Conservation (phyloP, 1,140 invertebrate species). For the Sitobion miscanthi region DNA sequence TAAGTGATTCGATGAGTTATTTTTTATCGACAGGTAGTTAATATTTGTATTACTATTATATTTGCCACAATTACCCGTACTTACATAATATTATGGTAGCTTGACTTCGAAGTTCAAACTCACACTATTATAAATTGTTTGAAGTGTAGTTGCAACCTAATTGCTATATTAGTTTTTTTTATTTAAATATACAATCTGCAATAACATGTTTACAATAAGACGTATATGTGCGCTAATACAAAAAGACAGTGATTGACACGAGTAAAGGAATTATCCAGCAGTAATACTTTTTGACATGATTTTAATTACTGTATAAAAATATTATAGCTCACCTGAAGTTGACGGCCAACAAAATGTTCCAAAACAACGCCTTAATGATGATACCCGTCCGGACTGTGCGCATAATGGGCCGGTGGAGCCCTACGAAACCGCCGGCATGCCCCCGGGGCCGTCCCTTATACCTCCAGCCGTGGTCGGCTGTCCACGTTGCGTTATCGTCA, state of each 20-base stretch:
- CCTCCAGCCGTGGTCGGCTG: background rate
- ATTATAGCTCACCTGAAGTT: slow-evolving; percentile 38
- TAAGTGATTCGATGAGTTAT: background rate
- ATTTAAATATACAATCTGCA: too few species aligned
- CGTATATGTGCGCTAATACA: too few species aligned
- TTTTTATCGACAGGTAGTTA: background rate
- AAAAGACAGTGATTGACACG: too few species aligned
- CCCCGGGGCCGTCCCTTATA: slow-evolving; percentile 13
- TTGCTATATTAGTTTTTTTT: too few species aligned
- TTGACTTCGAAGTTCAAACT: fast-evolving
- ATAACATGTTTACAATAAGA: too few species aligned
- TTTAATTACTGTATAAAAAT: background rate
- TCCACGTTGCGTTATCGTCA: background rate
- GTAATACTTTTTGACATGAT: too few species aligned
- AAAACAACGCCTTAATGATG: slow-evolving; percentile 51
- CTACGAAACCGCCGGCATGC: slow-evolving; percentile 44
- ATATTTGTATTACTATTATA: background rate
- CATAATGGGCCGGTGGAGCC: slow-evolving; percentile 51
- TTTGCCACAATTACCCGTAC: background rate
- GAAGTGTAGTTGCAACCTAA: too few species aligned
- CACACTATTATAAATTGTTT: background rate
- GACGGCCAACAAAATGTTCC: slow-evolving; percentile 46
- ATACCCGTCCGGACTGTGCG: slow-evolving; percentile 42
- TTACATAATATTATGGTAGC: background rate
- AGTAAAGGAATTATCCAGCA: too few species aligned